phyloP scores from a whole-genome alignment of 2,797 vertebrate species.

The Mareca penelope region DNA sequence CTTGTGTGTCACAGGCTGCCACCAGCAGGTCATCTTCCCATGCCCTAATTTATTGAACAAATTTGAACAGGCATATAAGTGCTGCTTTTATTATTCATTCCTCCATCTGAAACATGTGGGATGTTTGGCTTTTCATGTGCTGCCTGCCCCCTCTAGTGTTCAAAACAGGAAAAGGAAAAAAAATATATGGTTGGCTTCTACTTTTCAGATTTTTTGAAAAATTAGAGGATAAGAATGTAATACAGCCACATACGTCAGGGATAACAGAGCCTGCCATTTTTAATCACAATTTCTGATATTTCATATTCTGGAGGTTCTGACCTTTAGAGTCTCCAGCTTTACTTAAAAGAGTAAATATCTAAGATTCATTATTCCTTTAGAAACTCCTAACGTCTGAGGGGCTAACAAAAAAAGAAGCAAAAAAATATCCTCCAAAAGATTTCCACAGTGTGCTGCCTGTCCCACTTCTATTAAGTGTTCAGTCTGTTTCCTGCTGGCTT shows the following conservation, averaged over 20 bases:
- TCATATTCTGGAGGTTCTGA: background rate
- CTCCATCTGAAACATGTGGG: rapidly evolving
- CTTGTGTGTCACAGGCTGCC: background rate
- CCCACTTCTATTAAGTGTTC: background rate
- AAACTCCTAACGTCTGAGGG: background rate
- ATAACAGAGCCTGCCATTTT: background rate
- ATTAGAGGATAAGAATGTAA: background rate
- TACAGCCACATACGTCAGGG: rapidly evolving
- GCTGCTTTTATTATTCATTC: background rate
- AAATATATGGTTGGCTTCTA: background rate
- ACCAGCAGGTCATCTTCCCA: slow-evolving; percentile 17
- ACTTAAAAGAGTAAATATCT: background rate
- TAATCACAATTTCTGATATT: background rate
- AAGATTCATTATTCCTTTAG: background rate
- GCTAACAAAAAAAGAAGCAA: background rate
- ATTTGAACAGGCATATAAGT: background rate
- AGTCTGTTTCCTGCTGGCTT: background rate
- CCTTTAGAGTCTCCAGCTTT: background rate
- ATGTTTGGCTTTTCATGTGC: background rate
- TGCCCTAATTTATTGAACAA: background rate
- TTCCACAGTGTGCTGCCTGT: background rate
- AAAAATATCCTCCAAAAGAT: background rate
- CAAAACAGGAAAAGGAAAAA: background rate
- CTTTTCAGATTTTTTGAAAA: background rate
- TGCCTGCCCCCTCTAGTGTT: slow-evolving; percentile 56